Evolutionary conservation across 2,888 invertebrate species (phyloP).

Genomic region (Nomada fabriciana): DNA sequence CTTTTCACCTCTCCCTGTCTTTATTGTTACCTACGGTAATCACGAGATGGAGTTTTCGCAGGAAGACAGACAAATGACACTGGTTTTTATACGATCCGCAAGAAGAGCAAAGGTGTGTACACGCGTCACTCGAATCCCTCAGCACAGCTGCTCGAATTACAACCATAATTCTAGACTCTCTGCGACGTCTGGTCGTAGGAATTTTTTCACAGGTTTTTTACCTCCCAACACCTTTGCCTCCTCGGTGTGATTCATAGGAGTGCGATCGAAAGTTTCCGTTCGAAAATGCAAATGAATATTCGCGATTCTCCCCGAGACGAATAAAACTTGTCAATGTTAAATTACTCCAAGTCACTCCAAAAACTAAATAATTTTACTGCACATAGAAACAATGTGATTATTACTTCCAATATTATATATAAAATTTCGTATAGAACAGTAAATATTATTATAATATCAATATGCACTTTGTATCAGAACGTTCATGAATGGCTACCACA

Average conservation of each 20-base stretch:
- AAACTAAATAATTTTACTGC: too few relatives aligned
- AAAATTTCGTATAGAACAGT: too few relatives aligned
- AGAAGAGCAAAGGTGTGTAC: constrained; percentile 6
- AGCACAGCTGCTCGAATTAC: constrained; percentile 26
- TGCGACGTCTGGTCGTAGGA: not conserved
- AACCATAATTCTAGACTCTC: constrained; percentile 40
- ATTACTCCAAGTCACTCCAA: too few relatives aligned
- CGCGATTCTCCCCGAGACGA: not conserved
- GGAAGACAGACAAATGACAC: constrained; percentile 3
- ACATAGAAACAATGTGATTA: too few relatives aligned
- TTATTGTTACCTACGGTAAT: constrained; percentile 1
- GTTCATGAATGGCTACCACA: too few relatives aligned
- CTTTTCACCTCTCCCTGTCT: not conserved
- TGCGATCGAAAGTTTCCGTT: constrained; percentile 23
- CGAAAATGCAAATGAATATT: not conserved
- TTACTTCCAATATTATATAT: too few relatives aligned
- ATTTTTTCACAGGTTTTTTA: constrained; percentile 26
- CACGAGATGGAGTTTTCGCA: constrained; percentile 36
- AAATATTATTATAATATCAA: too few relatives aligned
- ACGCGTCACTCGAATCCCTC: constrained; percentile 27
- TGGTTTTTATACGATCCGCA: constrained; percentile 25
- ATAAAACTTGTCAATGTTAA: not conserved
- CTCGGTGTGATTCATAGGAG: constrained; percentile 15
- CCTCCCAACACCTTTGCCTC: constrained; percentile 31
- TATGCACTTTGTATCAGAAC: too few relatives aligned